Base-by-base conservation (phyloP, 2,888 invertebrate species). In the Nomada hirtipes region DNA sequence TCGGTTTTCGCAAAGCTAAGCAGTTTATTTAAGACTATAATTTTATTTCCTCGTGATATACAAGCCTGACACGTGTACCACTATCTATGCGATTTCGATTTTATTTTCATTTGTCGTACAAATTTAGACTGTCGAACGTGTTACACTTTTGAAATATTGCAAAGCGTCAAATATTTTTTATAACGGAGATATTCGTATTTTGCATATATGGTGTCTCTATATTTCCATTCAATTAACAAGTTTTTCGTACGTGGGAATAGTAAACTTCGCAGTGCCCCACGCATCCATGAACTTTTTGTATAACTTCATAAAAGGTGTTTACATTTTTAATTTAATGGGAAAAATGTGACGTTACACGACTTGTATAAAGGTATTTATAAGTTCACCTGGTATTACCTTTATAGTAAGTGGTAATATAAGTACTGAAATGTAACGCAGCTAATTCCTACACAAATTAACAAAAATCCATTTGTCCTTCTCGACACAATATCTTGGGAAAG, bases 1-100 rank as follows among this genome's bases (percentile, higher is more conserved):
- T 4, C 29, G 4, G 29, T 29, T 87, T 91, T 92, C 85, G 90
- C 91, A 76, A 91, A 91, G 88, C 74, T 92, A 72, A 91, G 89
- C 77, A 89, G 89, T 91, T 88, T 23, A 89, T 91, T 52, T 23
- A 68, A 23, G 15, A 18, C 7, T 47, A 23, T 26, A 64, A 9
- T 42, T 53, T 64, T n/a, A 18, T 42, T 72, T 65, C 26, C 36
- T 20, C 15, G 1, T 55, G 36, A 47, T 65, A 55, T 44, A 20
- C 44, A 9, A 55, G n/a, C 11, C 26, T 15, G 10, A 50, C 15
- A 3, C 0, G 20, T 63, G 42, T 47, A 20, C 9, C 20, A 15
- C n/a, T 26, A 9, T 29, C 26, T 26, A 26, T 64, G 4, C 2
- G 11, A 47, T 44, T 60, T 60, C n/a, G n/a, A 42, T 36, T 13